Percentiles rank a stretch among this genome's conserved stretches.
Conservation (phyloP, 92 coral and sea anemone genomes). For the Epizoanthus illoricatus region DNA sequence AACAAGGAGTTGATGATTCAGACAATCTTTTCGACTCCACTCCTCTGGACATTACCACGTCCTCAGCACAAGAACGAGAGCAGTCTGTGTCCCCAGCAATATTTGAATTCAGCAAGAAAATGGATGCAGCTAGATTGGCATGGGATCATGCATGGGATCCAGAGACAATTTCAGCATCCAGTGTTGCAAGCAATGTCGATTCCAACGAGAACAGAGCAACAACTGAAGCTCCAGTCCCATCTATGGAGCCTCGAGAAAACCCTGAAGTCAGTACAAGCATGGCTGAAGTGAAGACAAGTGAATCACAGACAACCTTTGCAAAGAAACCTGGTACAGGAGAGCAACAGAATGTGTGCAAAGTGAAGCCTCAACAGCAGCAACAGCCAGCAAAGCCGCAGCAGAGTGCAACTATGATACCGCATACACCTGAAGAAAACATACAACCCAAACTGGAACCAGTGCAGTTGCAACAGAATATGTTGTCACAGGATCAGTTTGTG, state of each 20-base stretch:
- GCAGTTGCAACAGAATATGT: conserved; percentile 56
- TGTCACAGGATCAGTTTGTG: conserved; percentile 69
- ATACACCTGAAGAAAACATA: conserved; percentile 60
- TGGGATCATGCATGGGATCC: conserved; percentile 79
- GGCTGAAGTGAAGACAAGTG: conserved; percentile 68
- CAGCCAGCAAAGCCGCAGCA: conserved; percentile 80
- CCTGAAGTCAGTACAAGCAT: conserved; percentile 63
- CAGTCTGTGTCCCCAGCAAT: conserved; percentile 76
- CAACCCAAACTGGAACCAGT: conserved; percentile 67
- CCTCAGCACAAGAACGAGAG: conserved; percentile 68
- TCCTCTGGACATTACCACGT: conserved; percentile 67
- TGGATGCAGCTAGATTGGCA: conserved; percentile 81
- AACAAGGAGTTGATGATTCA: conserved; percentile 59
- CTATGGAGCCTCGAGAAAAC: conserved; percentile 57
- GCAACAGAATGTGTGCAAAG: conserved; percentile 95
- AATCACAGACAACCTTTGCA: conserved; percentile 56
- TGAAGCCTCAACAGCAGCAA: conserved; percentile 97
- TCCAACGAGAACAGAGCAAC: conserved; percentile 45
- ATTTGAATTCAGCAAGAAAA: conserved; percentile 70
- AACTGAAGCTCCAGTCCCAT: conserved; percentile 52
- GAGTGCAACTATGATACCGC: conserved; percentile 52
- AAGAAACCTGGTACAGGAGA: conserved; percentile 84
- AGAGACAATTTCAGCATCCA: conserved; percentile 46
- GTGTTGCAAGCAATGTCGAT: conserved; percentile 51
- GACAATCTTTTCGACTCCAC: conserved; percentile 64